phyloP scores from a whole-genome alignment of 1,140 invertebrate species.

The Ceratoteleas bidentatus region DNA sequence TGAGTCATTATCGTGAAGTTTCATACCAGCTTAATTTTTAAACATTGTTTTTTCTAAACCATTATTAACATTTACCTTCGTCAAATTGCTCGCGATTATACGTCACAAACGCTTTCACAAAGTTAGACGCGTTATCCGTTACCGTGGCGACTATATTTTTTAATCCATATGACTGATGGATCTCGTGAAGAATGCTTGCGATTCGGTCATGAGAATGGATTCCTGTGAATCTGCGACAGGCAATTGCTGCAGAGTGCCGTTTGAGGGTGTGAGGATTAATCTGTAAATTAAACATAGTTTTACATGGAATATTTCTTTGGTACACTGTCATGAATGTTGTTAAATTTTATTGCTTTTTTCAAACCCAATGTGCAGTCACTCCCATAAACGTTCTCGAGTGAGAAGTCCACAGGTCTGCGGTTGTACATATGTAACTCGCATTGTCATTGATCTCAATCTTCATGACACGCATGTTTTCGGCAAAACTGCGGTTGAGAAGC shows the following conservation, averaged over 20 bases:
- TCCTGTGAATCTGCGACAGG: not conserved
- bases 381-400: constrained; percentile 17
- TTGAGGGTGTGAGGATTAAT: not conserved
- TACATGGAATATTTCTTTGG: too few species aligned
- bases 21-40: too few species aligned
- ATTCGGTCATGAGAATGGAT: not conserved
- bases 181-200: not conserved
- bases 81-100: too few species aligned
- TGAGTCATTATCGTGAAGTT: too few species aligned
- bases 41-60: too few species aligned
- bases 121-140: not conserved
- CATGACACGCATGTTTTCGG: not conserved
- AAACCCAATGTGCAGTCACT: constrained; percentile 18
- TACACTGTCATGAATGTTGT: too few species aligned
- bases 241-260: not conserved
- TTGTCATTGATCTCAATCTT: not conserved
- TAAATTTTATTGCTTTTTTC: too few species aligned
- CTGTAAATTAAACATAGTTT: too few species aligned
- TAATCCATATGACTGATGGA: not conserved
- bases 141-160: not conserved
- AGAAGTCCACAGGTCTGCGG: constrained; percentile 27
- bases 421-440: constrained; percentile 17
- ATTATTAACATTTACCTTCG: too few species aligned
- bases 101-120: not conserved
- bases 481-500: constrained; percentile 4